Percentiles rank a stretch among this genome's conserved stretches.
These are phyloP conservation scores for Tethya wilhelma DNA, from an alignment of 37 sponge, comb jelly and placozoan genomes.

Conservation along the genomic window DNA sequence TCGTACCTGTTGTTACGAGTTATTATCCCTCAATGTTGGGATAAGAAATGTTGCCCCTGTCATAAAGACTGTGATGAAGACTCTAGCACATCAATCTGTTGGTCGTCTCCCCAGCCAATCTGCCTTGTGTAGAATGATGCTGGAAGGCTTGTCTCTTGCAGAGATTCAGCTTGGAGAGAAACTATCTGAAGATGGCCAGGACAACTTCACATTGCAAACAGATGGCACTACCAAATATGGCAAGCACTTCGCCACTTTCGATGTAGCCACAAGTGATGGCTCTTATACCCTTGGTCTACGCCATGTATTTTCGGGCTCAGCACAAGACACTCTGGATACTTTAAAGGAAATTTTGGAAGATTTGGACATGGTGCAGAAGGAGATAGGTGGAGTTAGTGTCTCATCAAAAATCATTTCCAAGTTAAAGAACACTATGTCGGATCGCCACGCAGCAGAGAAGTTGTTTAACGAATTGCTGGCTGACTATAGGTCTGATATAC, in stretches of 20 bases:
- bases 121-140: conserved; percentile 9
- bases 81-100: conserved; percentile 12
- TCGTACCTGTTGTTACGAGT: conserved; percentile 39
- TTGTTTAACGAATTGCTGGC: conserved; percentile 19
- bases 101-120: conserved; percentile 24
- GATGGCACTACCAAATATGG: conserved; percentile 54
- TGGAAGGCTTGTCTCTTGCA: conserved; percentile 18
- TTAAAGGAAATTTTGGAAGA: conserved; percentile 41
- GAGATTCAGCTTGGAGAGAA: conserved; percentile 40
- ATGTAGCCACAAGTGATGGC: background rate
- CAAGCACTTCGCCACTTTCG: conserved; percentile 23
- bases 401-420: background rate
- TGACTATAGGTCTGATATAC: conserved; percentile 22
- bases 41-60: conserved; percentile 18
- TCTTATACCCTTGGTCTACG: conserved; percentile 21
- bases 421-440: conserved; percentile 51
- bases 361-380: conserved; percentile 2
- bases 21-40: conserved; percentile 55
- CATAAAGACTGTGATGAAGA: conserved; percentile 25
- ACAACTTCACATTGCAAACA: conserved; percentile 4
- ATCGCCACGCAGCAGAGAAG: conserved; percentile 40
- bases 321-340: conserved; percentile 24
- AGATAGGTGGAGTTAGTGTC: conserved; percentile 4
- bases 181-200: background rate
- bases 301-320: conserved; percentile 44